Base-by-base conservation (phyloP, 2,113 vertebrate genomes). In the Anoura caudifer region DNA sequence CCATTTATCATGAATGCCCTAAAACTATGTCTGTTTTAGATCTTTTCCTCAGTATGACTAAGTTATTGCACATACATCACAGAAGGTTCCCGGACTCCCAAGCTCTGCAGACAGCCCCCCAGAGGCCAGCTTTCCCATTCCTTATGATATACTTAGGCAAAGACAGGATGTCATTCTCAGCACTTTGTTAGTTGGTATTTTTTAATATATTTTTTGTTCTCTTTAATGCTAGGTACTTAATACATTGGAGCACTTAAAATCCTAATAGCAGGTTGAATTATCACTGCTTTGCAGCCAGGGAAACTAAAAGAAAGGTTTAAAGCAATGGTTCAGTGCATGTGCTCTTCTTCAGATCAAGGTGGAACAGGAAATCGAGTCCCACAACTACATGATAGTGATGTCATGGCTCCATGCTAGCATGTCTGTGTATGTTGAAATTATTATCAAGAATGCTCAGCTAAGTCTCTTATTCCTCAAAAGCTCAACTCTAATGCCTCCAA, bases 11-110 rank as follows among this genome's bases (percentile, higher is more conserved):
- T 0, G n/a, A 59, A 75, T 19, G 72, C 45, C 45, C 81, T 65
- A 41, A 92, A 80, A 38, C 65, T 61, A 56, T n/a, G 77, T 84
- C 94, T 91, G 82, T 47, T 79, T 89, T 76, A 97, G 96, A 95
- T 95, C 92, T 95, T 87, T 77, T 72, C 76, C 93, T 76, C 24
- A 19, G 76, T 28, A 95, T 97, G 67, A 96, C 94, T n/a, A 72
- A 86, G 94, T 86, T 76, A 94, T 93, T 87, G 83, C 69, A 52
- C 91, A 67, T 94, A 70, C 52, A 95, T 98, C 91, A 97, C 7
- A 16, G 59, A 47, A 75, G 12, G 9, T 86, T 87, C 69, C 92
- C 47, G 20, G 97, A 82, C 87, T 56, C 87, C 45, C 3, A 14
- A 59, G 83, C 90, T 88, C 54, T 5, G 63, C 87, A 89, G 91